Evolutionary conservation across 2,888 invertebrate species (phyloP).

Genomic region (Neoascia interrupta): DNA sequence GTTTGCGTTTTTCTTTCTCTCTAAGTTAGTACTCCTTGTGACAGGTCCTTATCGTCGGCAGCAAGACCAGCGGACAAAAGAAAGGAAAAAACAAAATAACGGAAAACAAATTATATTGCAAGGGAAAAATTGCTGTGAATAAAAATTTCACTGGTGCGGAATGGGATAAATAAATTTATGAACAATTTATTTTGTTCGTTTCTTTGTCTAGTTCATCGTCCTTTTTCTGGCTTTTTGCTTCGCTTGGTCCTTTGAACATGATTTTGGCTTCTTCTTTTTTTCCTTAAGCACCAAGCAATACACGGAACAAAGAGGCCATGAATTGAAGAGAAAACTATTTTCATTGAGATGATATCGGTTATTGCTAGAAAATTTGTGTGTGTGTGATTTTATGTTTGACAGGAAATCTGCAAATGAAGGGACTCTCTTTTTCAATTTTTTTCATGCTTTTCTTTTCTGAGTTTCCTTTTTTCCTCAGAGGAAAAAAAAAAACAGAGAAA

Average conservation of each 20-base stretch:
- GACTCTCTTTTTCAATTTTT: constrained; percentile 23
- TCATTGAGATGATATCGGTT: constrained; percentile 46
- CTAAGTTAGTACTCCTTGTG: constrained; percentile 51
- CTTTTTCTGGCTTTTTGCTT: not conserved
- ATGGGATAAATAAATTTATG: constrained; percentile 66
- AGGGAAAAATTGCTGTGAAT: constrained; percentile 62
- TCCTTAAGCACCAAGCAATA: too few relatives aligned
- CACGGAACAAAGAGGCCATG: constrained; percentile 10
- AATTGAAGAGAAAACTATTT: constrained; percentile 53
- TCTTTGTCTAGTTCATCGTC: constrained; percentile 15
- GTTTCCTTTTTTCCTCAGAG: not conserved
- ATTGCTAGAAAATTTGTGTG: constrained; percentile 60
- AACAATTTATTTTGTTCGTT: constrained; percentile 46
- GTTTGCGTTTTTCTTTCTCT: too few relatives aligned
- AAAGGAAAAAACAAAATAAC: constrained; percentile 13
- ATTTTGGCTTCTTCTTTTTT: too few relatives aligned
- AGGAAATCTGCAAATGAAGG: constrained; percentile 69
- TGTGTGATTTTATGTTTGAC: constrained; percentile 68
- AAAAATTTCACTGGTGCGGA: constrained; percentile 65
- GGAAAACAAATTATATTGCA: constrained; percentile 53
- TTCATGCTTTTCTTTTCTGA: not conserved
- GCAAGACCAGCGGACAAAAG: constrained; percentile 17
- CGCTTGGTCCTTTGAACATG: constrained; percentile 11
- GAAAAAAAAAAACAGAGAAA: too few relatives aligned
- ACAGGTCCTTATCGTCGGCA: constrained; percentile 54